Conservation (phyloP, 2,797 vertebrate species). For the Urocyon cinereoargenteus region DNA sequence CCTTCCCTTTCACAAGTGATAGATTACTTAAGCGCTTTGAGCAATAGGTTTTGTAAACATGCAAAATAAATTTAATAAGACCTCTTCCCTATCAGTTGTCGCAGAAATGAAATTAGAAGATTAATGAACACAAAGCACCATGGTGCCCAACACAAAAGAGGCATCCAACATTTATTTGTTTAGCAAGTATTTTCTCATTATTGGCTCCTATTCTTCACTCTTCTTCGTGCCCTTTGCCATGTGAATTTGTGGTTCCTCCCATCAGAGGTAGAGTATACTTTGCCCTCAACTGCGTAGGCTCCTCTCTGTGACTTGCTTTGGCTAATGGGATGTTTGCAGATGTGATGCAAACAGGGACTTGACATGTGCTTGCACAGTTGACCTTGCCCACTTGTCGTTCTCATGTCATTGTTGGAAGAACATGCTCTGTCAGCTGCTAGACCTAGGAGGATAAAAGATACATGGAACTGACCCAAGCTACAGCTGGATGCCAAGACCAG, state of each 20-base stretch:
- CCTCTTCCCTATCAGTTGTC: neutral
- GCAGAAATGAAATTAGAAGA: constrained; percentile 12
- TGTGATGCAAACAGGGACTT: neutral
- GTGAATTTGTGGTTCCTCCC: neutral
- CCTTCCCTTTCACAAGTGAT: neutral
- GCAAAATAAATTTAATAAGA: constrained; percentile 15
- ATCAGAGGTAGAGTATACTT: neutral
- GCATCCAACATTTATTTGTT: neutral
- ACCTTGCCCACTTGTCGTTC: neutral
- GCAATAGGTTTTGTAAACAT: neutral
- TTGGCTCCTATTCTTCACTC: neutral
- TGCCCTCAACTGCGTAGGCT: neutral
- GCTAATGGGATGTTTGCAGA: neutral
- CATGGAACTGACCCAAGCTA: neutral
- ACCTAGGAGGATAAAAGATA: neutral
- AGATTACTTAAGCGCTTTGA: neutral
- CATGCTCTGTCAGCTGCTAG: neutral
- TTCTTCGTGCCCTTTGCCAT: neutral
- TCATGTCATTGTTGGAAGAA: neutral
- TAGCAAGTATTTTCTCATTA: neutral
- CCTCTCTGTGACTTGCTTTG: neutral
- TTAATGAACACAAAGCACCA: neutral
- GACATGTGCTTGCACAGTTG: neutral
- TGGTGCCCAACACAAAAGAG: neutral
- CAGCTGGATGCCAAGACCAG: neutral